Evolutionary conservation across 2,113 vertebrate genomes (phyloP).

Genomic region (Quiscalus mexicanus): DNA sequence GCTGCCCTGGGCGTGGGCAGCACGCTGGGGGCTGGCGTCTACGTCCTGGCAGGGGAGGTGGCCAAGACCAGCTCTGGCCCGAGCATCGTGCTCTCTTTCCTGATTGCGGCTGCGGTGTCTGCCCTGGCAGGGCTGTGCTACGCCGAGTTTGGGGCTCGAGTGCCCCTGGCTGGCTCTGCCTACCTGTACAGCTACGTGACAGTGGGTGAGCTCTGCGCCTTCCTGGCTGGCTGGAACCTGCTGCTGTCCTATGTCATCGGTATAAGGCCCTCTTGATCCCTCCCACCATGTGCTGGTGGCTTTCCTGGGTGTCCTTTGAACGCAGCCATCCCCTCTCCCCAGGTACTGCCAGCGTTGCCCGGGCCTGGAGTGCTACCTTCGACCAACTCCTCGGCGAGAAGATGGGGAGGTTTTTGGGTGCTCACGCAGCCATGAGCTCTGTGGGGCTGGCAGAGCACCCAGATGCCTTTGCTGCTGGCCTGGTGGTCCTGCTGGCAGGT

Average conservation of each 20-base stretch:
- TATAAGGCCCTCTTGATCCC: neutral
- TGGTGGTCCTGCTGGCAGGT: constrained; percentile 85
- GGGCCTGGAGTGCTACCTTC: constrained; percentile 87
- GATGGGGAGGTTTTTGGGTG: constrained; percentile 74
- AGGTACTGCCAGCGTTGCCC: constrained; percentile 86
- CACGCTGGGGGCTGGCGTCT: constrained; percentile 86
- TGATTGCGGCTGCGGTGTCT: constrained; percentile 83
- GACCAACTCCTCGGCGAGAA: constrained; percentile 81
- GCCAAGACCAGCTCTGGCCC: constrained; percentile 80
- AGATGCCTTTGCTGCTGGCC: constrained; percentile 82
- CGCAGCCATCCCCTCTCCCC: neutral
- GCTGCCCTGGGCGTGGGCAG: constrained; percentile 85
- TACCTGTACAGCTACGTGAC: constrained; percentile 90
- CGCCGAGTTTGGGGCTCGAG: constrained; percentile 80
- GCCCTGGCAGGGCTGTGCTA: constrained; percentile 86
- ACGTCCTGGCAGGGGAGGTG: constrained; percentile 86
- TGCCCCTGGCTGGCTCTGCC: constrained; percentile 85
- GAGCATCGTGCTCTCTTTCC: constrained; percentile 85
- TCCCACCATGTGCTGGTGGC: neutral
- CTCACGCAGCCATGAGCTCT: constrained; percentile 64
- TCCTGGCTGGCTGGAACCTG: constrained; percentile 87
- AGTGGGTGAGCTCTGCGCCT: constrained; percentile 85
- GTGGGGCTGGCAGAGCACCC: constrained; percentile 83
- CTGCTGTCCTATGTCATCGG: constrained; percentile 87
- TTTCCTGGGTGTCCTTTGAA: neutral